Evolutionary conservation across 1,140 invertebrate species (phyloP), one percentile per base, ranked within the genome.

Genomic region (Bathynomus jamesi): DNA sequence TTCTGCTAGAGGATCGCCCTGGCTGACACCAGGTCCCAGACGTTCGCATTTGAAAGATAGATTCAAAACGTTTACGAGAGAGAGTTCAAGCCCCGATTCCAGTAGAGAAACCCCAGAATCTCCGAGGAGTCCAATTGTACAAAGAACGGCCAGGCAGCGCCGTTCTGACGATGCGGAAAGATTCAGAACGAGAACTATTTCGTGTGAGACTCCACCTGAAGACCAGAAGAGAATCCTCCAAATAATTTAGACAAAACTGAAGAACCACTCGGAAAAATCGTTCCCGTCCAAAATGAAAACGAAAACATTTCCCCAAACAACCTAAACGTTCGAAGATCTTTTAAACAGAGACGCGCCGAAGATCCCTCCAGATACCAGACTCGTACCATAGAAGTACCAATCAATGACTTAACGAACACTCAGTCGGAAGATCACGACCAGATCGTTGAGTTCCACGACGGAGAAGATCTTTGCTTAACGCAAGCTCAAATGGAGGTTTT

Each of bases 331-430:
- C 71, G 69, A 67, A 73, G 63, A 53, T 77, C 76, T 28, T 67
- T 69, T 25, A 73, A 74, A 53, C 64, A 75, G 66, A 69, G 70
- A n/a, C 67, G 76, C 24, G 76, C 64, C 61, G 68, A 61, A 76
- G 75, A 70, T 60, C 78, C 60, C 64, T 70, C 63, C 32, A 65
- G 75, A 66, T 92, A 89, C 78, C 88, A 87, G 79, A 92, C 91
- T 0, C 91, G 91, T 77, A 91, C 89, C 0, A 90, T 92, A 24
- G 82, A 82, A 27, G 72, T 72, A 46, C 71, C 76, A 63, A 63
- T 74, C 28, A 66, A 75, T 65, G 68, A 69, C 31, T 72, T 71
- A 65, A 74, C 60, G 11, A 68, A 67, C 63, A 11, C 62, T 4
- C 32, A 60, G 28, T 28, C n/a, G 13, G 28, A 25, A 3, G 70